These are phyloP conservation scores for Drosophila anceps DNA, from an alignment of 2,888 invertebrate genomes.

Conservation along the genomic window DNA sequence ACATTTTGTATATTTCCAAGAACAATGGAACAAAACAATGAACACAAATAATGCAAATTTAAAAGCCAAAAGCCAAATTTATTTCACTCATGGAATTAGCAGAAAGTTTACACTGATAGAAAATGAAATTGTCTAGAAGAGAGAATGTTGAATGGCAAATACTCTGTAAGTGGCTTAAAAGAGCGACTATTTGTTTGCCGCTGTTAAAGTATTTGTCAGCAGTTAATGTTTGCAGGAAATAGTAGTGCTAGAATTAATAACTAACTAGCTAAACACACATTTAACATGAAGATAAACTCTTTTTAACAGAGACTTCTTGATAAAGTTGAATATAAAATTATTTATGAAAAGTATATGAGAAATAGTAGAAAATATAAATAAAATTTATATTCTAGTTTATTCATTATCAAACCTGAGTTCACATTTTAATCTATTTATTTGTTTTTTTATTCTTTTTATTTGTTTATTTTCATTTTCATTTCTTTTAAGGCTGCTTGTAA, in stretches of 20 bases:
- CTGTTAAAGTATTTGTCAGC: background rate
- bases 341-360: too few species aligned
- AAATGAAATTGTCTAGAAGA: background rate
- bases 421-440: background rate
- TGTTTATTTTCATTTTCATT: background rate
- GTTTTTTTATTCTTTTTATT: too few species aligned
- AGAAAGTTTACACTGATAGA: background rate
- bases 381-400: too few species aligned
- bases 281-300: background rate
- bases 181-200: background rate
- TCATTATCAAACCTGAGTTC: background rate
- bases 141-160: background rate
- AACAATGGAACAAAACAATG: background rate
- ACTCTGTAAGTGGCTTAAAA: background rate
- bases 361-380: too few species aligned
- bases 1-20: conserved; percentile 6
- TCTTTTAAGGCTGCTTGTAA: background rate
- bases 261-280: too few species aligned
- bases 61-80: conserved; percentile 21
- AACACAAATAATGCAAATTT: conserved; percentile 12
- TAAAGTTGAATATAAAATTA: background rate
- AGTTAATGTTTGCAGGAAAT: background rate
- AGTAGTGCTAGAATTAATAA: background rate
- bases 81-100: conserved; percentile 26
- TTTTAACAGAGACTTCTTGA: background rate